These are phyloP conservation scores for Hyla sarda DNA, from an alignment of 2,113 vertebrate genomes.

Conservation along the genomic window DNA sequence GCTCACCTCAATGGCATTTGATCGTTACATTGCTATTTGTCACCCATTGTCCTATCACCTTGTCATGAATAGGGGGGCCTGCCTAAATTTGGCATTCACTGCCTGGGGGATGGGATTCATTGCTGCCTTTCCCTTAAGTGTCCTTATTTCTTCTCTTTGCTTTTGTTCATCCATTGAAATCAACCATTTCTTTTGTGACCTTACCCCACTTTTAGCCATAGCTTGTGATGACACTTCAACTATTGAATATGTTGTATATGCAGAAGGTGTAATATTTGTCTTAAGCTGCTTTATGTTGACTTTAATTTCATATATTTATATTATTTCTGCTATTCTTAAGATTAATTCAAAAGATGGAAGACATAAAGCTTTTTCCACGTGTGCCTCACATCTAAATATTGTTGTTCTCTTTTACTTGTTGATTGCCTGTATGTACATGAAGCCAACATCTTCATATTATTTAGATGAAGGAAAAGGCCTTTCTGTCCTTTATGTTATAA, in stretches of 20 bases:
- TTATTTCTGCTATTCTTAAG: slow-evolving; percentile 57
- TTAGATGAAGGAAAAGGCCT: slow-evolving; percentile 60
- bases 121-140: slow-evolving; percentile 52
- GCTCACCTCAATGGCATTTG: slow-evolving; percentile 44
- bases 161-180: slow-evolving; percentile 61
- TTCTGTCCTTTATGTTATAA: slow-evolving; percentile 61
- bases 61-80: slow-evolving; percentile 59
- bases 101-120: slow-evolving; percentile 60
- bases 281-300: slow-evolving; percentile 55
- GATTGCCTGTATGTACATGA: slow-evolving; percentile 60
- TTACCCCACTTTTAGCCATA: slow-evolving; percentile 62
- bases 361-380: slow-evolving; percentile 62
- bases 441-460: slow-evolving; percentile 60
- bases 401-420: slow-evolving; percentile 63
- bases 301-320: slow-evolving; percentile 60
- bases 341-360: slow-evolving; percentile 59
- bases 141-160: slow-evolving; percentile 53
- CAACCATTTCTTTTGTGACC: slow-evolving; percentile 65
- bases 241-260: slow-evolving; percentile 55
- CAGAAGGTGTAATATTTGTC: slow-evolving; percentile 57
- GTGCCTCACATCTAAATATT: slow-evolving; percentile 65
- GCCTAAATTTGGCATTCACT: slow-evolving; percentile 56
- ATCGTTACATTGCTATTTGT: slow-evolving; percentile 41
- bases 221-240: slow-evolving; percentile 62
- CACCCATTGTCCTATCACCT: slow-evolving; percentile 62